phyloP scores from a whole-genome alignment of 2,113 vertebrate genomes.

The Lophochroa leadbeateri region DNA sequence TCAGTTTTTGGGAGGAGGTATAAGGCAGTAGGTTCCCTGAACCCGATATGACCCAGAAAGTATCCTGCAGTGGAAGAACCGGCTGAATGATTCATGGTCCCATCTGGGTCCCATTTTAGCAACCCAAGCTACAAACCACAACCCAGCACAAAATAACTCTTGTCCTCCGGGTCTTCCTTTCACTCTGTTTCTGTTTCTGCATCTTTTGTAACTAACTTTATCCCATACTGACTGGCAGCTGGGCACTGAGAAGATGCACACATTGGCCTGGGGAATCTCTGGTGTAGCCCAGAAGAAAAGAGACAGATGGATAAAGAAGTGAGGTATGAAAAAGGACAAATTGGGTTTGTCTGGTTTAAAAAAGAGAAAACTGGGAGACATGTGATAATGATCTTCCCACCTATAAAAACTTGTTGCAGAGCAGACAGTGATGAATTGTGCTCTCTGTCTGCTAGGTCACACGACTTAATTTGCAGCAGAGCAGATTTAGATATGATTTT shows the following conservation, averaged over 20 bases:
- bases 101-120: neutral
- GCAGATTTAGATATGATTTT: constrained; percentile 6
- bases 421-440: constrained; percentile 36
- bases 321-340: neutral
- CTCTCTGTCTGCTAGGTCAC: neutral
- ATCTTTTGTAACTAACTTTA: neutral
- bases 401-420: constrained; percentile 13
- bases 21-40: neutral
- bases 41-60: neutral
- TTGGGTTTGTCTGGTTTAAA: neutral
- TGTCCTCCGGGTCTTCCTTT: neutral
- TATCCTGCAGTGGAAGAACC: neutral
- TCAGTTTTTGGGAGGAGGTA: neutral
- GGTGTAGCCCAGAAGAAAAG: neutral
- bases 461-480: neutral
- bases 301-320: neutral
- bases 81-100: neutral
- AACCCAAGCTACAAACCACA: neutral
- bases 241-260: neutral
- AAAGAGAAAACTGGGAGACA: neutral
- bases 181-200: neutral
- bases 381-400: constrained; percentile 28
- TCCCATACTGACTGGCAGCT: neutral
- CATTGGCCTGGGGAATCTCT: neutral
- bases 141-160: neutral